Evolutionary conservation across 2,113 vertebrate genomes (phyloP).

Genomic region (Pipa parva): DNA sequence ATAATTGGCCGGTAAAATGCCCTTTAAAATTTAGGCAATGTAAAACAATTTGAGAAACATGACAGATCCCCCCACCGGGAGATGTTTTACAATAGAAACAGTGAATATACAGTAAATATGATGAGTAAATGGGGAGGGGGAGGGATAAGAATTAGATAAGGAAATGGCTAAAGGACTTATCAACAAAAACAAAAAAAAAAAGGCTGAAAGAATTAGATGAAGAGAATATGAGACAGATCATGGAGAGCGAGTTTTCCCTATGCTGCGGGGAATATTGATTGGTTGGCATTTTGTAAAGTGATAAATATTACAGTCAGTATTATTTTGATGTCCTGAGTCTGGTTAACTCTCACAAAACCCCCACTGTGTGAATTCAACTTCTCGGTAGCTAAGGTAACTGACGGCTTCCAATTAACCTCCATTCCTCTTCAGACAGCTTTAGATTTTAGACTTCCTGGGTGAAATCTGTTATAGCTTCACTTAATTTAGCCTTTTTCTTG

Average conservation of each 20-base stretch:
- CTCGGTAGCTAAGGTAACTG: slow-evolving; percentile 4
- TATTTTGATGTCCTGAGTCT: slow-evolving; percentile 34
- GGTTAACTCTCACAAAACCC: slow-evolving; percentile 19
- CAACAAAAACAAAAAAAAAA: slow-evolving; percentile 3
- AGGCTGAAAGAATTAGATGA: slow-evolving; percentile 14
- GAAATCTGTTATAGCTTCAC: background rate
- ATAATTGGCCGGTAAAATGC: no score
- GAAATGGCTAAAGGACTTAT: background rate
- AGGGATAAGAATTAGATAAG: background rate
- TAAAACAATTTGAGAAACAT: no score
- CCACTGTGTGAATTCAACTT: slow-evolving; percentile 3
- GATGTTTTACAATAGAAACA: no score
- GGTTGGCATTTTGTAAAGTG: slow-evolving; percentile 37
- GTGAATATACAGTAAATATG: background rate
- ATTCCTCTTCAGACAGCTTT: background rate
- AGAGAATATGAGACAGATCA: slow-evolving; percentile 9
- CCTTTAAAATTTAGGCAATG: no score
- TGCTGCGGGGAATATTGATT: slow-evolving; percentile 32
- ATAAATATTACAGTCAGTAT: slow-evolving; percentile 39
- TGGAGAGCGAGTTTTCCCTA: background rate
- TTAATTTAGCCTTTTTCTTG: background rate
- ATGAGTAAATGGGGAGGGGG: background rate
- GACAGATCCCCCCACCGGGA: no score
- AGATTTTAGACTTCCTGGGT: background rate
- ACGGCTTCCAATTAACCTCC: slow-evolving; percentile 3